These are phyloP conservation scores for Himalopsyche phryganea DNA, from an alignment of 1,140 invertebrate genomes.

Conservation along the genomic window DNA sequence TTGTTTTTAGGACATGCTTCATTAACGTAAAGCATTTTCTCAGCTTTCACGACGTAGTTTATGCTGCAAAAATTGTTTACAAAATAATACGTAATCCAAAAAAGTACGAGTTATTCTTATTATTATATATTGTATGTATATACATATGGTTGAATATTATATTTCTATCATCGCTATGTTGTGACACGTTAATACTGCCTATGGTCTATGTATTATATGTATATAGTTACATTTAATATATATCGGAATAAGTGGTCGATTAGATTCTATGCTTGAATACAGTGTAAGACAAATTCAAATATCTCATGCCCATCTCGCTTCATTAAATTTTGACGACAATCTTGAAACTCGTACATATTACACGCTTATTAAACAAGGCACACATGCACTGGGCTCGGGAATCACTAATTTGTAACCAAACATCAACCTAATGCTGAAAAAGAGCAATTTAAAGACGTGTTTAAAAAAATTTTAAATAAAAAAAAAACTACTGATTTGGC, in stretches of 20 bases:
- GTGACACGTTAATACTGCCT: slow-evolving; percentile 11
- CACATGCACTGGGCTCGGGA: slow-evolving; percentile 16
- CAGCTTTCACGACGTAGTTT: slow-evolving; percentile 31
- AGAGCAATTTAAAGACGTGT: too few species aligned
- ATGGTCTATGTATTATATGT: slow-evolving; percentile 7
- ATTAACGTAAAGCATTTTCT: slow-evolving; percentile 9
- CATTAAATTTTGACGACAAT: too few species aligned
- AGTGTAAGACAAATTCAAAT: slow-evolving; percentile 8
- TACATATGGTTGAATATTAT: slow-evolving; percentile 4
- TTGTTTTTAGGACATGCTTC: too few species aligned
- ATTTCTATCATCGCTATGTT: slow-evolving; percentile 3
- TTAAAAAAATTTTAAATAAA: too few species aligned
- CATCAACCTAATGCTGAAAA: neutral
- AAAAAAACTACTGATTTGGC: too few species aligned
- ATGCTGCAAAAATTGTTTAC: slow-evolving; percentile 21
- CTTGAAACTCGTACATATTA: neutral
- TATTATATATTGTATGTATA: neutral
- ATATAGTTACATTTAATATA: slow-evolving; percentile 5
- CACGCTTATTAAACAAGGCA: slow-evolving; percentile 28
- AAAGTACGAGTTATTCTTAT: neutral
- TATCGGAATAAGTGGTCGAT: too few species aligned
- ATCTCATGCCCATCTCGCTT: too few species aligned
- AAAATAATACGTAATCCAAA: slow-evolving; percentile 9
- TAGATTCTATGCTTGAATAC: slow-evolving; percentile 8
- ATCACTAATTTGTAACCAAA: neutral